These are phyloP conservation scores for Scomber colias DNA, from an alignment of 2,113 vertebrate genomes.

Conservation along the genomic window DNA sequence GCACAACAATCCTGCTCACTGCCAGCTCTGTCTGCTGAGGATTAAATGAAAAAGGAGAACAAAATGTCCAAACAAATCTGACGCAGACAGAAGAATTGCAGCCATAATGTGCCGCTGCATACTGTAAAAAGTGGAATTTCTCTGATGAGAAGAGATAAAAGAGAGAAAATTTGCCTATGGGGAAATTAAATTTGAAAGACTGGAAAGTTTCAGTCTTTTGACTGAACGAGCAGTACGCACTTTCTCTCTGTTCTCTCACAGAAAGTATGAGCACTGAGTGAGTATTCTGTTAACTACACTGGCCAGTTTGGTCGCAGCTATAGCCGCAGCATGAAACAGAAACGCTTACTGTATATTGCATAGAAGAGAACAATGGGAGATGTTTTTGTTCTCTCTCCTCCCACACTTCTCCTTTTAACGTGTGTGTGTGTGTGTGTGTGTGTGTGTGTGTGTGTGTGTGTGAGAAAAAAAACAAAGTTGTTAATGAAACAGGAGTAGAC, in stretches of 20 bases:
- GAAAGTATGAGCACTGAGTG: neutral
- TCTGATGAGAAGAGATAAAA: constrained; percentile 11
- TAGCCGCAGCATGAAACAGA: constrained; percentile 4
- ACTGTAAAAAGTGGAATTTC: constrained; percentile 21
- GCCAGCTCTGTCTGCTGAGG: constrained; percentile 30
- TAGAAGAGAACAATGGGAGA: neutral
- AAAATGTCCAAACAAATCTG: constrained; percentile 6
- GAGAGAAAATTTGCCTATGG: constrained; percentile 28
- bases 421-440: neutral
- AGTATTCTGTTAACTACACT: constrained; percentile 5
- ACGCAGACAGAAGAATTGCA: neutral
- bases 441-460: too few relatives aligned
- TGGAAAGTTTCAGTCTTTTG: neutral
- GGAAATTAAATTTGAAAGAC: constrained; percentile 37
- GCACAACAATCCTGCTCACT: constrained; percentile 15
- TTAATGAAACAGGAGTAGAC: constrained; percentile 42
- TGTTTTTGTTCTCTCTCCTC: constrained; percentile 6
- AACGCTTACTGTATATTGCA: neutral
- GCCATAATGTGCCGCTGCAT: constrained; percentile 30
- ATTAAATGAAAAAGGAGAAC: constrained; percentile 1
- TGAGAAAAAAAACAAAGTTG: constrained; percentile 2
- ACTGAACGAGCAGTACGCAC: neutral
- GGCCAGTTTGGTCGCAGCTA: neutral
- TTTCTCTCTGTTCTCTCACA: constrained; percentile 1
- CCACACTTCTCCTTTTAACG: constrained; percentile 25